phyloP scores from a whole-genome alignment of 2,797 vertebrate species.

The Fistularia commersonii region DNA sequence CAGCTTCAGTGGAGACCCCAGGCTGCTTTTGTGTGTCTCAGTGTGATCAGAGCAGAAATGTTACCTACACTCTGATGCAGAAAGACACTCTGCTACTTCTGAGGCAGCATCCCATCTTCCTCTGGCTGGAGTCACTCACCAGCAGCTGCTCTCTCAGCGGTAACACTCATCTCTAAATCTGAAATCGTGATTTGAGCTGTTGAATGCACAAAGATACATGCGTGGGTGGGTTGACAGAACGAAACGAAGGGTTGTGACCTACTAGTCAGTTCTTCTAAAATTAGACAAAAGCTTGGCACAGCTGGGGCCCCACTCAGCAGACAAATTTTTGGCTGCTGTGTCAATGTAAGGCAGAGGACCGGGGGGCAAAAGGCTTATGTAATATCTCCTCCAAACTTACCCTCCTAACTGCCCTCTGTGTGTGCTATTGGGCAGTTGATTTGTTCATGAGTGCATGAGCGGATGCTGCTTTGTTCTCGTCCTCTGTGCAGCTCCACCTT shows the following conservation, averaged over 20 bases:
- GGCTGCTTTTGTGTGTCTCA: too few species aligned
- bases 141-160: slow-evolving; percentile 17
- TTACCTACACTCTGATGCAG: too few species aligned
- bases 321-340: slow-evolving; percentile 8
- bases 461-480: not conserved
- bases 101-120: too few species aligned
- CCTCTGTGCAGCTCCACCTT: slow-evolving; percentile 7
- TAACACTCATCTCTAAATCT: not conserved
- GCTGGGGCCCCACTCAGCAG: not conserved
- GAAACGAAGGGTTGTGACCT: not conserved
- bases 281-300: not conserved
- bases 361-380: slow-evolving; percentile 43
- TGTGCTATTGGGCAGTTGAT: slow-evolving; percentile 20
- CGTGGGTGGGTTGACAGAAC: too few species aligned
- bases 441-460: slow-evolving; percentile 14
- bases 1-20: too few species aligned
- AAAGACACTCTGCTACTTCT: too few species aligned
- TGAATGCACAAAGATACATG: too few species aligned
- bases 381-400: slow-evolving; percentile 37
- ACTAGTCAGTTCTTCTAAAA: too few species aligned
- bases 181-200: too few species aligned
- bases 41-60: too few species aligned
- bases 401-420: slow-evolving; percentile 41
- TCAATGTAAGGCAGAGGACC: slow-evolving; percentile 7
- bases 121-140: slow-evolving; percentile 11